Conservation (phyloP, 2,888 invertebrate species). For the Brachypalpus laphriformis region DNA sequence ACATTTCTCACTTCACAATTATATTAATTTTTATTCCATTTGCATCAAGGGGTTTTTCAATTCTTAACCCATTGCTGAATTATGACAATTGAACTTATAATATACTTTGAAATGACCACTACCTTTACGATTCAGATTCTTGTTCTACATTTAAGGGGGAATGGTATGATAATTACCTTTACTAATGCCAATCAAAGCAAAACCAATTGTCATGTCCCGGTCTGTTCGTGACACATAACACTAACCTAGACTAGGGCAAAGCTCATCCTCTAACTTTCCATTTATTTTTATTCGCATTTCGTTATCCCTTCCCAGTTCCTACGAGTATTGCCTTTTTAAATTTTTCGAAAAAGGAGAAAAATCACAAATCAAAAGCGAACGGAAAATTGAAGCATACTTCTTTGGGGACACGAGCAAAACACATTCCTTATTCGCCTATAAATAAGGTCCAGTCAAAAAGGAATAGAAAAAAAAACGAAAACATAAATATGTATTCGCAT, state of each 20-base stretch:
- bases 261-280: slow-evolving; percentile 15
- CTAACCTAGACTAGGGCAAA: slow-evolving; percentile 41
- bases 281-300: slow-evolving; percentile 31
- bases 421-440: slow-evolving; percentile 56
- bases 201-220: slow-evolving; percentile 1
- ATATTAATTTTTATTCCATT: too few species aligned
- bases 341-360: slow-evolving; percentile 24
- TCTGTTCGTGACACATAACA: slow-evolving; percentile 39
- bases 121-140: too few species aligned
- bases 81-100: too few species aligned
- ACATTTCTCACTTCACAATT: too few species aligned
- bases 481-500: slow-evolving; percentile 42
- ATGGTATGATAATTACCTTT: neutral
- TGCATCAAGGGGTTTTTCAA: too few species aligned
- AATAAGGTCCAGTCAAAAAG: slow-evolving; percentile 52
- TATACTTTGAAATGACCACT: too few species aligned
- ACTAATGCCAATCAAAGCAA: neutral
- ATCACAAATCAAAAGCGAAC: slow-evolving; percentile 67
- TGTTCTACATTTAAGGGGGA: too few species aligned
- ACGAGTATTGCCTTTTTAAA: slow-evolving; percentile 24
- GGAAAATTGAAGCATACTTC: slow-evolving; percentile 26
- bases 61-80: too few species aligned
- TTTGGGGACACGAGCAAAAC: slow-evolving; percentile 45
- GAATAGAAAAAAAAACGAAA: slow-evolving; percentile 6
- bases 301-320: slow-evolving; percentile 33